Conservation (phyloP, 2,113 vertebrate species). For the Ptyas mucosa region DNA sequence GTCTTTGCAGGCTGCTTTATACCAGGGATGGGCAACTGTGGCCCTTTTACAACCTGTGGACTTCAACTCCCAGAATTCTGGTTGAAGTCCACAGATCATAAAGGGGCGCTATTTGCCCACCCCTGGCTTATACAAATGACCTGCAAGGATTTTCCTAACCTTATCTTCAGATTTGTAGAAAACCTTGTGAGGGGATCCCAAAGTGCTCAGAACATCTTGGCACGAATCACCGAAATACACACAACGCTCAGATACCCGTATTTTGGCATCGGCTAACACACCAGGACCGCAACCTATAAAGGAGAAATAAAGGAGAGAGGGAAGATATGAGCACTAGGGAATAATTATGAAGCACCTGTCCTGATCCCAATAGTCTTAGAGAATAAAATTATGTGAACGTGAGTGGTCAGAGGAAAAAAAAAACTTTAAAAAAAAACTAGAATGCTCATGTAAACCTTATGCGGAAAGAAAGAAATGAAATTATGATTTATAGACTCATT, state of each 20-base stretch:
- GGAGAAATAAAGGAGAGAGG: slow-evolving; percentile 1
- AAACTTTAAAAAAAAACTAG: not conserved
- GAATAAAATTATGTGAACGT: not conserved
- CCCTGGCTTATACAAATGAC: not conserved
- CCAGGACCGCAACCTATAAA: slow-evolving; percentile 82
- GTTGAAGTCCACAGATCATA: no score
- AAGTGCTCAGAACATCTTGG: slow-evolving; percentile 92
- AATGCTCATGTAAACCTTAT: not conserved
- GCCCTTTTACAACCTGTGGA: no score
- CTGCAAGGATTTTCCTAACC: slow-evolving; percentile 63
- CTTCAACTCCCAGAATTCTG: no score
- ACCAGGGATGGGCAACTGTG: no score
- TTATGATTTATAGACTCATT: not conserved
- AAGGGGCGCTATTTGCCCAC: no score
- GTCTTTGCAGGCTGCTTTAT: not conserved
- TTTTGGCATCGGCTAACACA: slow-evolving; percentile 88
- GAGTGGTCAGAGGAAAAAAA: not conserved
- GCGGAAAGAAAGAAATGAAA: not conserved
- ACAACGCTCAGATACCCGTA: slow-evolving; percentile 86
- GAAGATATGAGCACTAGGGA: fast-evolving
- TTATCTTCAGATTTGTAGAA: slow-evolving; percentile 99
- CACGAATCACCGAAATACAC: slow-evolving; percentile 96
- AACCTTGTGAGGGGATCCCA: slow-evolving; percentile 96
- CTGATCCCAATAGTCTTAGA: not conserved
- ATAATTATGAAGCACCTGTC: not conserved